A percentile compares a stretch with the other conserved stretches of the same genome.
phyloP scores from a whole-genome alignment of 2,797 vertebrate species.

The Perodicticus potto region DNA sequence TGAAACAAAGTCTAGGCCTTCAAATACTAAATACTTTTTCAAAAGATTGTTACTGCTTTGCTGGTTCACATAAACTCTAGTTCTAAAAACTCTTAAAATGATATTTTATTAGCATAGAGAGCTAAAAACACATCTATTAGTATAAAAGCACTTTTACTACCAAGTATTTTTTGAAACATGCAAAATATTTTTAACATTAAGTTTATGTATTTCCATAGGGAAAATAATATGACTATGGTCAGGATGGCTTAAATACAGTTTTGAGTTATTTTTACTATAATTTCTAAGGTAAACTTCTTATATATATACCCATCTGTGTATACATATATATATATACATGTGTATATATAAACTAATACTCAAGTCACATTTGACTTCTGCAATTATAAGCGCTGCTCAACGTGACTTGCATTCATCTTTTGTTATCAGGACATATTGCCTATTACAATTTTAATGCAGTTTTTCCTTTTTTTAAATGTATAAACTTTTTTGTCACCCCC shows the following conservation, averaged over 20 bases:
- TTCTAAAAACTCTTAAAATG: conserved; percentile 29
- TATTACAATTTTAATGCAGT: no score
- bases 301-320: neutral
- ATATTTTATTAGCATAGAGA: neutral
- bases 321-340: no score
- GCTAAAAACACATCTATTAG: neutral
- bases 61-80: conserved; percentile 28
- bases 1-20: conserved; percentile 18
- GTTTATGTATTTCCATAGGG: neutral
- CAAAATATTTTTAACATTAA: conserved; percentile 48
- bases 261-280: neutral
- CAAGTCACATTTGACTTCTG: no score
- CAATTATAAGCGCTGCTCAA: no score
- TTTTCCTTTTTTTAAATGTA: no score
- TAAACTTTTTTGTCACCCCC: no score
- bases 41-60: conserved; percentile 41
- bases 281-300: conserved; percentile 40
- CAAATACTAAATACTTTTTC: conserved; percentile 12
- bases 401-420: no score
- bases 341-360: no score
- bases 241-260: neutral
- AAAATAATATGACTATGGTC: neutral
- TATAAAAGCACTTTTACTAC: conserved; percentile 35
- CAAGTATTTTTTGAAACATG: conserved; percentile 3
- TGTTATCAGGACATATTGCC: no score